Percentiles rank a stretch among this genome's conserved stretches.
Evolutionary conservation across 2,888 invertebrate genomes (phyloP).

Genomic region (Sminthurides aquaticus): DNA sequence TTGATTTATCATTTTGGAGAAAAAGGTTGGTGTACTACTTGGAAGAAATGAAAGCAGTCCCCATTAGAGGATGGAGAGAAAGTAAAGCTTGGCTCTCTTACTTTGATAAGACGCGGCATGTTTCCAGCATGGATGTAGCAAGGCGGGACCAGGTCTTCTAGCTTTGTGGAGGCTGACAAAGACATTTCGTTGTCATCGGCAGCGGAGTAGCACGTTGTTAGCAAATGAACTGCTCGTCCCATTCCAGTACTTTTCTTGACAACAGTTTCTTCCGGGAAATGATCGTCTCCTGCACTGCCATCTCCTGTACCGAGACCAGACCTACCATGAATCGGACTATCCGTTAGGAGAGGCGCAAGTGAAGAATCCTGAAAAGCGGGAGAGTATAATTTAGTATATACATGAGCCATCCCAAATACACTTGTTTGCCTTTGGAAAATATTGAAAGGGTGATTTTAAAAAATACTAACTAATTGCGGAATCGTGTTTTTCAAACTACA

Average conservation of each 20-base stretch:
- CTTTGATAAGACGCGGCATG: constrained; percentile 56
- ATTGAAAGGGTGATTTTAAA: no score
- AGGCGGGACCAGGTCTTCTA: constrained; percentile 55
- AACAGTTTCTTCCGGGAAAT: constrained; percentile 28
- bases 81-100: no score
- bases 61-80: no score
- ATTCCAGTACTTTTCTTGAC: constrained; percentile 39
- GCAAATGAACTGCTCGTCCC: constrained; percentile 44
- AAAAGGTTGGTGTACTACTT: no score
- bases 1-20: no score
- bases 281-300: constrained; percentile 33
- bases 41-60: no score
- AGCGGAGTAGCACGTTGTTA: constrained; percentile 48
- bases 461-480: no score
- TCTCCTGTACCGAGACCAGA: constrained; percentile 31
- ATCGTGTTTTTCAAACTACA: no score
- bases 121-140: constrained; percentile 54
- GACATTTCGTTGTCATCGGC: constrained; percentile 47
- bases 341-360: constrained; percentile 36
- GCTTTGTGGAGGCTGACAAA: constrained; percentile 47
- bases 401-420: no score
- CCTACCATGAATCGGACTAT: constrained; percentile 34
- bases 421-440: no score
- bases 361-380: constrained; percentile 39
- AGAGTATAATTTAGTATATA: no score